phyloP scores from a whole-genome alignment of 2,113 vertebrate genomes.

The Sinocyclocheilus rhinocerous region DNA sequence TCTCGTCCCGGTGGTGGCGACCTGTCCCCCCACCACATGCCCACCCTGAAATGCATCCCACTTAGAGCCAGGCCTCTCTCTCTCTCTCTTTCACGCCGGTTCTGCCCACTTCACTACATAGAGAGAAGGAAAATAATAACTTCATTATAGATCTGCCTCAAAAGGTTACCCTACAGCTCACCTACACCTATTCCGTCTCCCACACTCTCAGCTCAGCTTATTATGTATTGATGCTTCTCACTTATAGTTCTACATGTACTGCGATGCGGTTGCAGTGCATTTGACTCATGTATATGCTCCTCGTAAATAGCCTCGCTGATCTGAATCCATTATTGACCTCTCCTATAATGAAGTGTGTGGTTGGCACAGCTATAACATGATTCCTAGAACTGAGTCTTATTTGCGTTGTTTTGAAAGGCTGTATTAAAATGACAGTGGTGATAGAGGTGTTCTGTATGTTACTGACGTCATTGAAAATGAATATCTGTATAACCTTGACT shows the following conservation, averaged over 20 bases:
- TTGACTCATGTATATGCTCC: constrained; percentile 35
- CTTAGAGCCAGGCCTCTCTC: constrained; percentile 41
- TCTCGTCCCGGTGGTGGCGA: constrained; percentile 46
- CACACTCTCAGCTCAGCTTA: constrained; percentile 52
- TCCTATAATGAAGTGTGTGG: constrained; percentile 29
- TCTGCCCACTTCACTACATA: constrained; percentile 55
- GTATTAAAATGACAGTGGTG: background rate
- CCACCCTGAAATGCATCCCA: constrained; percentile 53
- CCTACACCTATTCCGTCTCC: constrained; percentile 60
- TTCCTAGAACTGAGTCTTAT: constrained; percentile 14
- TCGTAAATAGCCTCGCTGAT: constrained; percentile 47
- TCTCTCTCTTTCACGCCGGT: constrained; percentile 1
- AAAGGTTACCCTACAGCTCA: constrained; percentile 55
- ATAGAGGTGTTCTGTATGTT: background rate
- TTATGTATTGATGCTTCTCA: constrained; percentile 47
- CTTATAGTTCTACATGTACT: constrained; percentile 43
- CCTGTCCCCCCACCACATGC: constrained; percentile 50
- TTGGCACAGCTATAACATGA: constrained; percentile 17
- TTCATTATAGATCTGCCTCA: constrained; percentile 56
- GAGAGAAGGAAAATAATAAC: constrained; percentile 61
- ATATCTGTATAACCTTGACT: background rate
- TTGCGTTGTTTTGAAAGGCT: constrained; percentile 1
- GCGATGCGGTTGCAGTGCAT: constrained; percentile 25
- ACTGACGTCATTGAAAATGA: background rate
- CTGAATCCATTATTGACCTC: constrained; percentile 48